Percentiles rank a stretch among this genome's conserved stretches.
phyloP scores from a whole-genome alignment of 2,888 invertebrate genomes.

The Synergus gifuensis region DNA sequence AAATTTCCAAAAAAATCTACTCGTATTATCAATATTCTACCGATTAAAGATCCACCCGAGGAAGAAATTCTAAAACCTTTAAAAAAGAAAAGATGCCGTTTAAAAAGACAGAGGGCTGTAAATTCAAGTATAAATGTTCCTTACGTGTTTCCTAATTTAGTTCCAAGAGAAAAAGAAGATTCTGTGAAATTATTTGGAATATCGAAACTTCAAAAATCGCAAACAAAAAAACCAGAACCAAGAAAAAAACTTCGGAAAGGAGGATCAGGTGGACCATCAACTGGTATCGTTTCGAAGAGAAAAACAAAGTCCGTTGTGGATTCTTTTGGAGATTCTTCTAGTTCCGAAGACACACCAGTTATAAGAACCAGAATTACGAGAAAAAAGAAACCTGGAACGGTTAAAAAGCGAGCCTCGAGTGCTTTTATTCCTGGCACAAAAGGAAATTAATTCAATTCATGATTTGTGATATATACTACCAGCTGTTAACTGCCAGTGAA shows the following conservation, averaged over 20 bases:
- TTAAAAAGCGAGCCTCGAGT: slow-evolving; percentile 65
- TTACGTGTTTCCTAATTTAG: slow-evolving; percentile 49
- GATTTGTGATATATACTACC: background rate
- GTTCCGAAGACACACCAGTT: slow-evolving; percentile 63
- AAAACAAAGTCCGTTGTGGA: slow-evolving; percentile 57
- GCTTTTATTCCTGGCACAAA: slow-evolving; percentile 47
- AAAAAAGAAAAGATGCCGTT: slow-evolving; percentile 68
- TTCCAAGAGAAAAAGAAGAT: slow-evolving; percentile 63
- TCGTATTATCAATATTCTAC: slow-evolving; percentile 56
- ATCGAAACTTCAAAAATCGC: slow-evolving; percentile 62
- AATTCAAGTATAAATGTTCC: slow-evolving; percentile 56
- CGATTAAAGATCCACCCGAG: slow-evolving; percentile 60
- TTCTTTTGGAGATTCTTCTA: slow-evolving; percentile 65
- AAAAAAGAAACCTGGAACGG: slow-evolving; percentile 52
- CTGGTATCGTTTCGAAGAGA: slow-evolving; percentile 56
- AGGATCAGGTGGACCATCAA: slow-evolving; percentile 65
- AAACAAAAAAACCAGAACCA: slow-evolving; percentile 67
- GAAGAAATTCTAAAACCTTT: slow-evolving; percentile 62
- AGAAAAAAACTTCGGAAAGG: slow-evolving; percentile 80
- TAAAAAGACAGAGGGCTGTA: slow-evolving; percentile 65
- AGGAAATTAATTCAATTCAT: background rate
- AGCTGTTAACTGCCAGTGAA: slow-evolving; percentile 10
- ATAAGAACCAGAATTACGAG: slow-evolving; percentile 51
- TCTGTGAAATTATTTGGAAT: slow-evolving; percentile 66
- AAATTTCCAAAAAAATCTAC: slow-evolving; percentile 56